Evolutionary conservation across 2,888 invertebrate genomes (phyloP).

Genomic region (Eugnorisma glareosa): DNA sequence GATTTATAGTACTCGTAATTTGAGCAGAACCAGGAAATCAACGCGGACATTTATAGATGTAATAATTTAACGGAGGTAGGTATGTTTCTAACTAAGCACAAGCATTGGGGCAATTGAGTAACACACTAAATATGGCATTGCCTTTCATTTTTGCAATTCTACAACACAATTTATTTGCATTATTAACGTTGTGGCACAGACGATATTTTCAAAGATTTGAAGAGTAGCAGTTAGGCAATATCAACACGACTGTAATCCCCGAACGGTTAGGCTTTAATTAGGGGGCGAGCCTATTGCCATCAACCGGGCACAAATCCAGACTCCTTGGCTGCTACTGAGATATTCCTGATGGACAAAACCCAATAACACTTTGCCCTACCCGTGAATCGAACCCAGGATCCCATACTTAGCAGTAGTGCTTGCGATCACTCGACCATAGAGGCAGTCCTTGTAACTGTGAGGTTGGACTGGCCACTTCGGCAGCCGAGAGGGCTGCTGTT

Average conservation of each 20-base stretch:
- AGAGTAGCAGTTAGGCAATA: not conserved
- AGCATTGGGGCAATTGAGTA: not conserved
- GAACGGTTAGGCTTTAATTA: no score
- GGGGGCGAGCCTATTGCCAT: no score
- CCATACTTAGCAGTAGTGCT: no score
- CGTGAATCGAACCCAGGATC: no score
- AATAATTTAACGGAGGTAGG: not conserved
- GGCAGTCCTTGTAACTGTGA: no score
- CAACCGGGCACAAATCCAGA: no score
- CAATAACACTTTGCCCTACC: no score
- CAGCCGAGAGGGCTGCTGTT: no score
- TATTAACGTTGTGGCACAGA: not conserved
- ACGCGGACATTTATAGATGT: not conserved
- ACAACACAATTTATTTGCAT: not conserved
- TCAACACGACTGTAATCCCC: not conserved
- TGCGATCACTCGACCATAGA: no score
- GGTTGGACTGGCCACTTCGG: no score
- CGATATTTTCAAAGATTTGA: not conserved
- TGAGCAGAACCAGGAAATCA: not conserved
- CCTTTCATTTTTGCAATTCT: not conserved
- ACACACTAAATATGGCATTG: not conserved
- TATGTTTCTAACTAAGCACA: not conserved
- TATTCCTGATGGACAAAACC: no score
- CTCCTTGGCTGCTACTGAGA: no score
- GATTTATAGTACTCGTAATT: not conserved